phyloP scores from a whole-genome alignment of 2,797 vertebrate genomes.

The Emydoidea blandingii region DNA sequence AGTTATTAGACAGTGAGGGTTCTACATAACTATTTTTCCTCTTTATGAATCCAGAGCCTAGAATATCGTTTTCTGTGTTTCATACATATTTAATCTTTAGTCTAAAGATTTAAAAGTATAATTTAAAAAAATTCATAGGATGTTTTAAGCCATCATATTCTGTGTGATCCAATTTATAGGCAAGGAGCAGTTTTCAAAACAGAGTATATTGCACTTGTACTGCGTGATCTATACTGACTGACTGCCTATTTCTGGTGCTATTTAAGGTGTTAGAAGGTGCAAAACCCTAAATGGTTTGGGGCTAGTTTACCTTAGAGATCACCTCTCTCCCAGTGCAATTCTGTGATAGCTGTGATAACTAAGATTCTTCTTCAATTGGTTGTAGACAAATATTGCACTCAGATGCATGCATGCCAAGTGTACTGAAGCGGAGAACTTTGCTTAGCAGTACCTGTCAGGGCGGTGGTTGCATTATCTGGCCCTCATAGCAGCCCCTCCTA shows the following conservation, averaged over 20 bases:
- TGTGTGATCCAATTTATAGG: background rate
- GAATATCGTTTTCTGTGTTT: background rate
- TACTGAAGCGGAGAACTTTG: too few species aligned
- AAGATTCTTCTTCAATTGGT: background rate
- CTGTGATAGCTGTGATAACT: constrained; percentile 30
- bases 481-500: too few species aligned
- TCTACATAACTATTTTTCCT: rapidly evolving
- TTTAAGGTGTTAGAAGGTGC: constrained; percentile 9
- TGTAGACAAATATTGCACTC: too few species aligned
- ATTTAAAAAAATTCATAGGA: background rate
- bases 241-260: background rate
- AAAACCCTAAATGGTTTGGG: constrained; percentile 2
- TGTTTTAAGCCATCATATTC: background rate
- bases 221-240: background rate
- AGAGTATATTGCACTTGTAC: background rate
- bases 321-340: background rate
- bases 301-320: constrained; percentile 1
- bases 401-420: too few species aligned
- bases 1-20: background rate
- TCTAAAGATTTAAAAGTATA: background rate
- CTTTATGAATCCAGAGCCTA: background rate
- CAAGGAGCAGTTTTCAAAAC: background rate
- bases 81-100: background rate
- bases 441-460: too few species aligned
- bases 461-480: too few species aligned